Evolutionary conservation across 2,888 invertebrate species (phyloP).

Genomic region (Agrotis exclamationis): DNA sequence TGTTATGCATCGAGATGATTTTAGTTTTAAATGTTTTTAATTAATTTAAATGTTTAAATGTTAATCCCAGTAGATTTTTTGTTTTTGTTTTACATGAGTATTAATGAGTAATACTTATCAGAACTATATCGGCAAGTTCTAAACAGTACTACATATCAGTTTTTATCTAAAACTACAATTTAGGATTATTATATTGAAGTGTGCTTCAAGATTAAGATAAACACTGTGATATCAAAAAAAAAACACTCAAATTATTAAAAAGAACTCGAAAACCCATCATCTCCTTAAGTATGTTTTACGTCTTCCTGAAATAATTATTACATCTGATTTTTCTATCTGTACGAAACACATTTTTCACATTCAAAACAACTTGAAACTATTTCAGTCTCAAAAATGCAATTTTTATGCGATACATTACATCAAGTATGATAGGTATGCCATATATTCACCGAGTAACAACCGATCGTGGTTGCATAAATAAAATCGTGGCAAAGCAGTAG

Average conservation of each 20-base stretch:
- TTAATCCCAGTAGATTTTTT: neutral
- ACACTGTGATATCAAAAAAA: conserved; percentile 9
- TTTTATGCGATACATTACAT: conserved; percentile 29
- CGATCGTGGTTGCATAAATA: conserved; percentile 39
- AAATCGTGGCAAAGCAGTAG: conserved; percentile 21
- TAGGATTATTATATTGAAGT: conserved; percentile 3
- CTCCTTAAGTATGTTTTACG: conserved; percentile 1
- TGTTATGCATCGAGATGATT: neutral
- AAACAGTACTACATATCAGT: conserved; percentile 20
- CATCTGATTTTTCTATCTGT: neutral
- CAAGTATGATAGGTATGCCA: conserved; percentile 19
- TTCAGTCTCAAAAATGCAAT: conserved; percentile 20
- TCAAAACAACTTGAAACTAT: conserved; percentile 40
- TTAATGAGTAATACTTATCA: neutral
- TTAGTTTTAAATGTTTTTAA: too few species aligned
- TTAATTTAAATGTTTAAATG: neutral
- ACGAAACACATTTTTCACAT: conserved; percentile 10
- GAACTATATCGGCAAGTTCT: conserved; percentile 15
- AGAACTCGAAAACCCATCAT: neutral
- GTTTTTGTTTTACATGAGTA: too few species aligned
- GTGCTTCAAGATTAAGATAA: conserved; percentile 26
- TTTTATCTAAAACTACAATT: conserved; percentile 31
- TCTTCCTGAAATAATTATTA: neutral
- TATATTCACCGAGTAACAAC: conserved; percentile 24
- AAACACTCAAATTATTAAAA: neutral